Conservation (phyloP, 1,140 invertebrate genomes). For the Grapholita molesta region DNA sequence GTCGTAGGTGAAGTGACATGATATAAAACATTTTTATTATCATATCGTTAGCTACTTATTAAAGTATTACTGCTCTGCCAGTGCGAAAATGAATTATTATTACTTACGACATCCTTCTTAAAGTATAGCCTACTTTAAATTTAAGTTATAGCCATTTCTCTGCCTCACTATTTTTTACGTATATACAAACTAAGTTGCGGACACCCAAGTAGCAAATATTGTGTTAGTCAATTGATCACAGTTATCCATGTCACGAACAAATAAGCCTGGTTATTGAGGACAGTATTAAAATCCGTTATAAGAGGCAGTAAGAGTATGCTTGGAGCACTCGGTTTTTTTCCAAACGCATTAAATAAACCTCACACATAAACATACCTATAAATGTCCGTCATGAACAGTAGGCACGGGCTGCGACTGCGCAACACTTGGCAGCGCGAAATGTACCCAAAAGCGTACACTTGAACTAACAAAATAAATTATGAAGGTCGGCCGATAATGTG, state of each 20-base stretch:
- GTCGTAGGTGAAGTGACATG: too few species aligned
- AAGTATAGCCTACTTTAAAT: not conserved
- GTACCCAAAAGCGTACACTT: not conserved
- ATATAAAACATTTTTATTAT: too few species aligned
- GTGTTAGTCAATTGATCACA: slow-evolving; percentile 2
- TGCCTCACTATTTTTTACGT: not conserved
- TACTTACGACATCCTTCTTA: too few species aligned
- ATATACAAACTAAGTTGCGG: not conserved
- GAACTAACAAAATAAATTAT: slow-evolving; percentile 3
- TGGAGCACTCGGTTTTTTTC: slow-evolving; percentile 14
- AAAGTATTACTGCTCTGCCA: too few species aligned
- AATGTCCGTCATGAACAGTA: not conserved
- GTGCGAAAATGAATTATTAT: too few species aligned
- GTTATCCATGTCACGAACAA: slow-evolving; percentile 13
- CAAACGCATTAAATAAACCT: slow-evolving; percentile 7
- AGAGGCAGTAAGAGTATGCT: slow-evolving; percentile 16
- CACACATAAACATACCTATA: slow-evolving; percentile 8
- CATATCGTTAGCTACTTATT: too few species aligned
- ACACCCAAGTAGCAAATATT: slow-evolving; percentile 3
- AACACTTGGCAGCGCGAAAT: not conserved
- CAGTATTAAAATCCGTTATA: slow-evolving; percentile 11
- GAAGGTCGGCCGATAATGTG: slow-evolving; percentile 5
- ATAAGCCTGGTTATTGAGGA: slow-evolving; percentile 6
- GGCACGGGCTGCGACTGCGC: not conserved
- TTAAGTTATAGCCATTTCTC: not conserved